Conservation (phyloP, 2,888 invertebrate genomes). For the Clusia tigrina region DNA sequence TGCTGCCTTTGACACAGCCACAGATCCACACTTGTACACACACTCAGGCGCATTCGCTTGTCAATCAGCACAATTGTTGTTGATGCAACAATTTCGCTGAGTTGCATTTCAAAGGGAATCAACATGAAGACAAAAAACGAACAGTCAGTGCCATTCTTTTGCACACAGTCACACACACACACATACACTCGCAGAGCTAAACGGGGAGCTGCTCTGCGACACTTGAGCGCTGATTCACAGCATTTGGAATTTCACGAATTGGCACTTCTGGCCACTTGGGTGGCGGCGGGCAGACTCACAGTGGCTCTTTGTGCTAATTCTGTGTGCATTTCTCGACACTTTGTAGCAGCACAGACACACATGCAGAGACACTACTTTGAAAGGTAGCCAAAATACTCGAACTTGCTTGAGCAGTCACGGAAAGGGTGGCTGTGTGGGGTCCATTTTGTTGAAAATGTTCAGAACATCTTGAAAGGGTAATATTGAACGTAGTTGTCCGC, state of each 20-base stretch:
- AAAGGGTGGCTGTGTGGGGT: not conserved
- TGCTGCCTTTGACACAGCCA: not conserved
- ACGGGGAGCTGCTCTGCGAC: too few species aligned
- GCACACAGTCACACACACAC: too few species aligned
- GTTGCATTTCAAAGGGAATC: too few species aligned
- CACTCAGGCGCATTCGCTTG: not conserved
- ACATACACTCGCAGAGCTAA: too few species aligned
- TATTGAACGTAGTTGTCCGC: too few species aligned
- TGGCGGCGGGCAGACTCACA: slow-evolving; percentile 33
- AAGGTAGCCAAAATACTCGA: slow-evolving; percentile 20
- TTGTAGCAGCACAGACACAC: slow-evolving; percentile 4
- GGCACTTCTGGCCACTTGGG: slow-evolving; percentile 53
- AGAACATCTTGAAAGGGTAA: too few species aligned
- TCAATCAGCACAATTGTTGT: slow-evolving; percentile 27
- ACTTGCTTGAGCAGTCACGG: too few species aligned
- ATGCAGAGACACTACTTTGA: slow-evolving; percentile 15
- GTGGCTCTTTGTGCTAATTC: slow-evolving; percentile 19
- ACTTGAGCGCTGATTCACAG: slow-evolving; percentile 52
- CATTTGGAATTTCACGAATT: slow-evolving; percentile 57
- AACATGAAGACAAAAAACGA: too few species aligned
- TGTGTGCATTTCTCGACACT: slow-evolving; percentile 25
- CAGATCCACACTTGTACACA: too few species aligned
- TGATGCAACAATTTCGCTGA: slow-evolving; percentile 11
- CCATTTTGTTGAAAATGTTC: not conserved
- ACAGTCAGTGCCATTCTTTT: too few species aligned